Percentiles rank a stretch among this genome's conserved stretches.
These are phyloP conservation scores for Scomber colias DNA, from an alignment of 2,113 vertebrate genomes.

Conservation along the genomic window DNA sequence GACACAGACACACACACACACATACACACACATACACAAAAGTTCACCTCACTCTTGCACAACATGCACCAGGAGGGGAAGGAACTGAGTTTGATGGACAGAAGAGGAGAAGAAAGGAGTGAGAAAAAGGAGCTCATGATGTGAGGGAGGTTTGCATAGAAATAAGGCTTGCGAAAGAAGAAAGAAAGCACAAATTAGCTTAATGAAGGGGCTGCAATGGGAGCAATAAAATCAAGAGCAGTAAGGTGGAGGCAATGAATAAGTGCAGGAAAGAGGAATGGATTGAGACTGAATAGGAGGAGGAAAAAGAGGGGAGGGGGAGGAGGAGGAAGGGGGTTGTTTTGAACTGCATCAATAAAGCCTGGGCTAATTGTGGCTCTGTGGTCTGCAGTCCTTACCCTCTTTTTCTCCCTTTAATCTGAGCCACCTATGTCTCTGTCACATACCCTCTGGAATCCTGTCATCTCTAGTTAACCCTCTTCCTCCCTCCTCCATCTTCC, in stretches of 20 bases:
- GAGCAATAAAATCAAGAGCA: constrained; percentile 54
- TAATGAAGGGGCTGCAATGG: constrained; percentile 51
- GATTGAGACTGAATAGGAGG: constrained; percentile 26
- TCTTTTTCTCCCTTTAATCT: background rate
- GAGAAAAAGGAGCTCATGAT: background rate
- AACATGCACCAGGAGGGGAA: constrained; percentile 40
- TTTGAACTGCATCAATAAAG: constrained; percentile 53
- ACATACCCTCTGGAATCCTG: background rate
- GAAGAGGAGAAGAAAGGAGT: background rate
- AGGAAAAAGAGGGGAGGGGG: background rate
- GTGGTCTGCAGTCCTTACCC: constrained; percentile 24
- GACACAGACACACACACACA: background rate
- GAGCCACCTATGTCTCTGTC: constrained; percentile 2
- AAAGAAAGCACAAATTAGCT: constrained; percentile 51
- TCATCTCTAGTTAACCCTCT: background rate
- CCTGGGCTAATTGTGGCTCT: constrained; percentile 42
- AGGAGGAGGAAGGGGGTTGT: constrained; percentile 10
- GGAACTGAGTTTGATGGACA: background rate
- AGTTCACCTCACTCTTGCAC: constrained; percentile 44
- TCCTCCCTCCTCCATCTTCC: constrained; percentile 4
- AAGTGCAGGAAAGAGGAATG: constrained; percentile 45
- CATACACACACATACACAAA: background rate
- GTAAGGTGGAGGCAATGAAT: constrained; percentile 44
- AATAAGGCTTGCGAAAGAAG: constrained; percentile 36
- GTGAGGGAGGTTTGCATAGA: background rate